Conservation (phyloP, 2,888 invertebrate species). For the Metacarcinus magister region DNA sequence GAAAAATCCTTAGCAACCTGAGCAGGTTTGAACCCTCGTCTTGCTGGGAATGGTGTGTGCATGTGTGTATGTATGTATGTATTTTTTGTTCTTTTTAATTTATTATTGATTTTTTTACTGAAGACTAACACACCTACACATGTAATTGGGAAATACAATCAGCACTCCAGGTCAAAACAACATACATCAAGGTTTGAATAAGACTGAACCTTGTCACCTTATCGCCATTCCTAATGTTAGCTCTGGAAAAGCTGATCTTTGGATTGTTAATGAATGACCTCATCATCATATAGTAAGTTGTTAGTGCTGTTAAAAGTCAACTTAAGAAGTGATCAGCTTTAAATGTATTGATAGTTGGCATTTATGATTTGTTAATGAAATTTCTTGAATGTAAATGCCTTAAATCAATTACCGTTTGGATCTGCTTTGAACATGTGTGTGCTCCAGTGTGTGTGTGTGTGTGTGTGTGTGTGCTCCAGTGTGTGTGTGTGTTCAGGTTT, state of each 20-base stretch:
- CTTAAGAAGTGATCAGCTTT: slow-evolving; percentile 61
- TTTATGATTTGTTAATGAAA: slow-evolving; percentile 53
- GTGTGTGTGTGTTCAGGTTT: slow-evolving; percentile 46
- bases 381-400: slow-evolving; percentile 65
- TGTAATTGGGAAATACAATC: background rate
- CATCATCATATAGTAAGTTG: background rate
- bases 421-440: slow-evolving; percentile 52
- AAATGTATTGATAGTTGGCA: slow-evolving; percentile 66
- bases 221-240: background rate
- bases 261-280: background rate
- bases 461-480: background rate
- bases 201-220: slow-evolving; percentile 37
- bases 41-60: too few relatives aligned
- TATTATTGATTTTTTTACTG: background rate
- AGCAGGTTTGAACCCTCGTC: too few relatives aligned
- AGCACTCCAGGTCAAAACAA: background rate
- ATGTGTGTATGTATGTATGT: background rate
- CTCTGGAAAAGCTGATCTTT: background rate
- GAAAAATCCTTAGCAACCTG: too few relatives aligned
- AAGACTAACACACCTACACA: background rate
- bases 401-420: slow-evolving; percentile 74
- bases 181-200: slow-evolving; percentile 17
- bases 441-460: background rate
- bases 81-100: background rate
- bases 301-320: slow-evolving; percentile 34